Evolutionary conservation across 2,113 vertebrate genomes (phyloP).

Genomic region (Ascaphus truei): DNA sequence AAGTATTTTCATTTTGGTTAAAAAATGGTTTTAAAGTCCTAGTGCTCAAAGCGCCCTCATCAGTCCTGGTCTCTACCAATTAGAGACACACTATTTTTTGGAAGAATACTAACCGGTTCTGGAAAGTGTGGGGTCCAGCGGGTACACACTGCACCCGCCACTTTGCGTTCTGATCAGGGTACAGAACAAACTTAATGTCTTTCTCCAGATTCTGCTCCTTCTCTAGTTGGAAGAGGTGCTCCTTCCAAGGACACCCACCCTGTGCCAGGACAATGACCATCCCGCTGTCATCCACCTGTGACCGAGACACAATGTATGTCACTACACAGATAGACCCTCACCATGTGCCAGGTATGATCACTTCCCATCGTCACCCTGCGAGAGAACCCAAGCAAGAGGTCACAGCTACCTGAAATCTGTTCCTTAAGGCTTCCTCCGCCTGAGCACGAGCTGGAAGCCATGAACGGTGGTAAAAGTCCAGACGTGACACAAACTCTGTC

Average conservation of each 20-base stretch:
- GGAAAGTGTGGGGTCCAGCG: constrained; percentile 71
- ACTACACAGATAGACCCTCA: not conserved
- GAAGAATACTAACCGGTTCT: constrained; percentile 77
- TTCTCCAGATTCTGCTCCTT: constrained; percentile 61
- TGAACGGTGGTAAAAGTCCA: constrained; percentile 73
- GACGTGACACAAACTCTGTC: constrained; percentile 77
- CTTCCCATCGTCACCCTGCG: not conserved
- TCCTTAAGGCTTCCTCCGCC: constrained; percentile 73
- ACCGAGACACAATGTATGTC: not conserved
- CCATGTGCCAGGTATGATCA: not conserved
- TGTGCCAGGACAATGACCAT: constrained; percentile 70
- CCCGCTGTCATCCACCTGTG: constrained; percentile 81
- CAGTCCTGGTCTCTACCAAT: no score
- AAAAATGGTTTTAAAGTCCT: no score
- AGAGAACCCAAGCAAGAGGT: not conserved
- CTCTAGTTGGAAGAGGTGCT: constrained; percentile 84
- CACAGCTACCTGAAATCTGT: constrained; percentile 67
- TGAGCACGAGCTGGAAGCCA: constrained; percentile 85
- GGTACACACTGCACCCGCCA: constrained; percentile 94
- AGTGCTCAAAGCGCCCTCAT: no score
- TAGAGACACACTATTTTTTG: no score
- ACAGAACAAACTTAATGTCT: constrained; percentile 77
- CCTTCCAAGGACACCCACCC: constrained; percentile 91
- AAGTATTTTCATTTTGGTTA: no score
- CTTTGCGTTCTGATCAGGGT: constrained; percentile 70